Percentiles rank a stretch among this genome's conserved stretches.
Conservation (phyloP, 1,140 invertebrate genomes). For the Lucilia cuprina region DNA sequence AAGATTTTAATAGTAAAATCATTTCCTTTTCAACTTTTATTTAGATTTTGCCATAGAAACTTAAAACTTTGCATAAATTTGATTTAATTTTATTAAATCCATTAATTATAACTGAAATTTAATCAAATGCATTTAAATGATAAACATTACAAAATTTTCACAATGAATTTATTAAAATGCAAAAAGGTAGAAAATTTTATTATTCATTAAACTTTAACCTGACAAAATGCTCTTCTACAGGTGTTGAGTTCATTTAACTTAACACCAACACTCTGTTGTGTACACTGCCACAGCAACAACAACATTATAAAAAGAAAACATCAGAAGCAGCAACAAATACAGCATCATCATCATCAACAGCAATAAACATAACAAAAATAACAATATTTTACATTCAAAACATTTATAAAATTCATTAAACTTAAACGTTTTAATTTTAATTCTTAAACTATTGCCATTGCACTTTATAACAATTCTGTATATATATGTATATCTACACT, state of each 20-base stretch:
- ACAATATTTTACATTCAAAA: background rate
- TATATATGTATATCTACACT: no score
- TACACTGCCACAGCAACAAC: background rate
- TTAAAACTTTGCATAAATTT: no score
- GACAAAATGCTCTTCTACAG: background rate
- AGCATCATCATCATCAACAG: background rate
- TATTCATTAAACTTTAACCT: conserved; percentile 15
- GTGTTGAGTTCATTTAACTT: conserved; percentile 15
- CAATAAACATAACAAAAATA: background rate
- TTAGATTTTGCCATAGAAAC: no score
- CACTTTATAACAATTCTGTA: background rate
- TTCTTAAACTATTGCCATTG: conserved; percentile 8
- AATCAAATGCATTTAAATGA: background rate
- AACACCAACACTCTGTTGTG: background rate
- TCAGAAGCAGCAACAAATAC: background rate
- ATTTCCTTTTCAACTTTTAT: no score
- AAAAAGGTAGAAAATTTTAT: background rate
- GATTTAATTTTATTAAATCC: no score
- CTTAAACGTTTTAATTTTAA: conserved; percentile 17
- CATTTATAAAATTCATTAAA: conserved; percentile 13
- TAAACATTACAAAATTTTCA: background rate
- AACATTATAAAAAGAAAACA: background rate
- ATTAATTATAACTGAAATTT: no score
- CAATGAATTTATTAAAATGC: background rate
- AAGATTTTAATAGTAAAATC: no score